Conservation (phyloP, 2,888 invertebrate species). For the Erebia palarica region DNA sequence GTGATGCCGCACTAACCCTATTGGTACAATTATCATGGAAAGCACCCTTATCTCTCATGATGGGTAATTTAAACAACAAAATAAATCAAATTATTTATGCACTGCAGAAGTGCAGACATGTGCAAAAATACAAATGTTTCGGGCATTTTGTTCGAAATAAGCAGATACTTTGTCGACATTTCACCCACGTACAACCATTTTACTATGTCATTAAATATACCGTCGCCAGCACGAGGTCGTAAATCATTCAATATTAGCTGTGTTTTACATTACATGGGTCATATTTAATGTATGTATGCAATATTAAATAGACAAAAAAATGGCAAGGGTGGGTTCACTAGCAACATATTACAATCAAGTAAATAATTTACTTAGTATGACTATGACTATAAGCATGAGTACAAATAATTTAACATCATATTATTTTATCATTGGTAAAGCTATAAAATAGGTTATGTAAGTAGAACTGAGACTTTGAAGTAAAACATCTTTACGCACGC, state of each 20-base stretch:
- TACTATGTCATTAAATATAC: constrained; percentile 69
- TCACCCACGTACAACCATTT: constrained; percentile 44
- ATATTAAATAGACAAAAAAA: background rate
- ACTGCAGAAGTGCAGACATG: background rate
- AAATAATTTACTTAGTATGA: too few species aligned
- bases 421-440: too few species aligned
- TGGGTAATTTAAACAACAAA: background rate
- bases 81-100: constrained; percentile 4
- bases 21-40: background rate
- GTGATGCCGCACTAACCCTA: too few species aligned
- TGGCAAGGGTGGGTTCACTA: background rate
- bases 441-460: background rate
- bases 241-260: constrained; percentile 69
- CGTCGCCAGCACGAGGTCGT: constrained; percentile 67
- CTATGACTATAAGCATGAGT: too few species aligned
- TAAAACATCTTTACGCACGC: too few species aligned
- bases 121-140: background rate
- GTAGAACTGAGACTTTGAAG: background rate
- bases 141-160: constrained; percentile 8
- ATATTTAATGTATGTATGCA: background rate
- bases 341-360: too few species aligned
- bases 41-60: background rate
- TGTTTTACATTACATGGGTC: constrained; percentile 1
- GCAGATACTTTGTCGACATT: constrained; percentile 21
- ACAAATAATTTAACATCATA: too few species aligned